phyloP scores from a whole-genome alignment of 2,888 invertebrate species.

The Torymus auratus region DNA sequence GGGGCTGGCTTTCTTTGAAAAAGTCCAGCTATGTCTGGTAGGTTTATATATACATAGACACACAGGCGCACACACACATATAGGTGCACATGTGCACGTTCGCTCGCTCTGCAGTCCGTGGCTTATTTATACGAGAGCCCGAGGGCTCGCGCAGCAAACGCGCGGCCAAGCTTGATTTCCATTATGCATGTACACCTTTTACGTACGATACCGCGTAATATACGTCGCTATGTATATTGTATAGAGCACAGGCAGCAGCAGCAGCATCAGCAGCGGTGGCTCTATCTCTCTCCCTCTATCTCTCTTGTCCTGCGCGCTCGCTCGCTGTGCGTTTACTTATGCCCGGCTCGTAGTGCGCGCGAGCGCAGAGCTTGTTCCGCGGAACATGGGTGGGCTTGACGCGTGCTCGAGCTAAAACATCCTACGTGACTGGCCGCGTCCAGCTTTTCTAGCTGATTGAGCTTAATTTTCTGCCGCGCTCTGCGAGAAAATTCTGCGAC shows the following conservation, averaged over 20 bases:
- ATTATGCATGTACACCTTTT: slow-evolving; percentile 58
- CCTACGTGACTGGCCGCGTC: slow-evolving; percentile 54
- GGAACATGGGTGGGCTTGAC: slow-evolving; percentile 29
- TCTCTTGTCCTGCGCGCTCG: neutral
- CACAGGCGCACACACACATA: too few relatives aligned
- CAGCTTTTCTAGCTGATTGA: slow-evolving; percentile 48
- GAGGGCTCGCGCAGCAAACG: slow-evolving; percentile 7
- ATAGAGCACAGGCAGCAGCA: neutral
- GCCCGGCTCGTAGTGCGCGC: slow-evolving; percentile 43
- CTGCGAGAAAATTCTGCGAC: too few relatives aligned
- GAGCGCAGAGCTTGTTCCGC: slow-evolving; percentile 3
- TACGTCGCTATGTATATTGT: slow-evolving; percentile 42
- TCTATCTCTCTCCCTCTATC: slow-evolving; percentile 10
- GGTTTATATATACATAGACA: too few relatives aligned
- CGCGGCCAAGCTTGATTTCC: slow-evolving; percentile 49
- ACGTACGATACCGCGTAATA: slow-evolving; percentile 54
- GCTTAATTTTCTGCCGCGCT: slow-evolving; percentile 53
- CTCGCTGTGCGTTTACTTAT: slow-evolving; percentile 53
- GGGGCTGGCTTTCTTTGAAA: neutral
- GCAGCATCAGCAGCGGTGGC: neutral
- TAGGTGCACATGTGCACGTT: too few relatives aligned
- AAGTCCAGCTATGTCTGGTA: neutral
- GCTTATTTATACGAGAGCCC: slow-evolving; percentile 47
- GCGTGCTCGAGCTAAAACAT: slow-evolving; percentile 51
- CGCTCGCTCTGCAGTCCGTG: neutral